These are phyloP conservation scores for Heliothis peltigera DNA, from an alignment of 2,888 invertebrate species.

Conservation along the genomic window DNA sequence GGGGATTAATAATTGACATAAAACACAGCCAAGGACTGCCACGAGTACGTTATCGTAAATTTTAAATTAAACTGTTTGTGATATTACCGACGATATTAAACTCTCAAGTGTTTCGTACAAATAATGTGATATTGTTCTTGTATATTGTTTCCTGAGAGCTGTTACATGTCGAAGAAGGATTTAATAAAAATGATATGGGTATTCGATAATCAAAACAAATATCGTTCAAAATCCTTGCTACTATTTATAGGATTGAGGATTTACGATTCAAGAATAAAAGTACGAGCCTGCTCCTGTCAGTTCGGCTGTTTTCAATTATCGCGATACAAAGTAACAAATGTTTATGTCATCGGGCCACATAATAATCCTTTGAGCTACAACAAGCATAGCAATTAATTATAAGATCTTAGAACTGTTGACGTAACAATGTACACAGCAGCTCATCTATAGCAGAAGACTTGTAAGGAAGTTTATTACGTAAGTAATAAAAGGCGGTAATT, in stretches of 20 bases:
- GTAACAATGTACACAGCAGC: slow-evolving; percentile 41
- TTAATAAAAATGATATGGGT: slow-evolving; percentile 16
- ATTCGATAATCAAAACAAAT: slow-evolving; percentile 13
- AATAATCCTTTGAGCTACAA: background rate
- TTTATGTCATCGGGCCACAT: background rate
- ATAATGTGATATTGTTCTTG: slow-evolving; percentile 32
- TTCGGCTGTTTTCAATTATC: background rate
- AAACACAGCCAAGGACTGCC: slow-evolving; percentile 34
- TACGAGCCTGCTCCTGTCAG: background rate
- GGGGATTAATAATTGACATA: slow-evolving; percentile 48
- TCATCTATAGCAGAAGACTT: slow-evolving; percentile 37
- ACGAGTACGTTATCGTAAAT: slow-evolving; percentile 38
- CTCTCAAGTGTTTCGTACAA: slow-evolving; percentile 33
- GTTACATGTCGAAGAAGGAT: slow-evolving; percentile 4
- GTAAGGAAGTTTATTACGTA: slow-evolving; percentile 53
- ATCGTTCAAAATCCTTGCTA: background rate
- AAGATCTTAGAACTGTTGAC: slow-evolving; percentile 42
- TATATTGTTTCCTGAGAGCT: slow-evolving; percentile 29
- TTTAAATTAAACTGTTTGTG: slow-evolving; percentile 50
- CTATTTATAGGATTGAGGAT: slow-evolving; percentile 4
- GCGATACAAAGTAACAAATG: background rate
- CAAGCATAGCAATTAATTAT: slow-evolving; percentile 36
- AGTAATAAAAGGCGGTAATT: slow-evolving; percentile 62
- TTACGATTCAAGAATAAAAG: background rate
- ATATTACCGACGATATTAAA: slow-evolving; percentile 38